Conservation (phyloP, 2,113 vertebrate species). For the Dipodomys spectabilis region DNA sequence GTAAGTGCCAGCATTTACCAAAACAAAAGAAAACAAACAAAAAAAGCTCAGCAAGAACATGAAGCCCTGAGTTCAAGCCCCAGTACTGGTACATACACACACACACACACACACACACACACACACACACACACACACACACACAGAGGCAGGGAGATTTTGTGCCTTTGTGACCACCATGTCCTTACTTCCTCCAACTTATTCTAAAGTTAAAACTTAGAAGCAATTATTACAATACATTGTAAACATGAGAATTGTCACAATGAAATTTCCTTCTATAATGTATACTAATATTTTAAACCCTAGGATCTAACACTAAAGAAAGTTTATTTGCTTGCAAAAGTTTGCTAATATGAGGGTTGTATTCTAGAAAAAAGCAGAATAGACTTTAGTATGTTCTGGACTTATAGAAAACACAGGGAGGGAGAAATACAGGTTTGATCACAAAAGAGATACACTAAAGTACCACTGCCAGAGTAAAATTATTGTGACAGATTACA, state of each 20-base stretch:
- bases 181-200: not conserved
- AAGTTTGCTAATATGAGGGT: conserved; percentile 7
- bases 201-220: conserved; percentile 17
- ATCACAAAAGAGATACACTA: conserved; percentile 5
- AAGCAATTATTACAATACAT: too few species aligned
- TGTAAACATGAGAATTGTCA: too few species aligned
- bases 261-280: too few species aligned
- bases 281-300: too few species aligned
- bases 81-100: too few species aligned
- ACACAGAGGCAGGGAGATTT: not conserved
- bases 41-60: not conserved
- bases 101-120: too few species aligned
- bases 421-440: not conserved
- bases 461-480: not conserved
- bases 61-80: not conserved
- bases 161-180: not conserved
- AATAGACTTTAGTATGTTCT: conserved; percentile 8
- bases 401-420: not conserved
- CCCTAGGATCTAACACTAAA: conserved; percentile 6
- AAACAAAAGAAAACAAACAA: not conserved
- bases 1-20: too few species aligned
- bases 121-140: too few species aligned
- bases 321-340: conserved; percentile 18
- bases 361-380: not conserved
- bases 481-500: conserved; percentile 26